phyloP scores from a whole-genome alignment of 1,140 invertebrate species.

The Phortica variegata region DNA sequence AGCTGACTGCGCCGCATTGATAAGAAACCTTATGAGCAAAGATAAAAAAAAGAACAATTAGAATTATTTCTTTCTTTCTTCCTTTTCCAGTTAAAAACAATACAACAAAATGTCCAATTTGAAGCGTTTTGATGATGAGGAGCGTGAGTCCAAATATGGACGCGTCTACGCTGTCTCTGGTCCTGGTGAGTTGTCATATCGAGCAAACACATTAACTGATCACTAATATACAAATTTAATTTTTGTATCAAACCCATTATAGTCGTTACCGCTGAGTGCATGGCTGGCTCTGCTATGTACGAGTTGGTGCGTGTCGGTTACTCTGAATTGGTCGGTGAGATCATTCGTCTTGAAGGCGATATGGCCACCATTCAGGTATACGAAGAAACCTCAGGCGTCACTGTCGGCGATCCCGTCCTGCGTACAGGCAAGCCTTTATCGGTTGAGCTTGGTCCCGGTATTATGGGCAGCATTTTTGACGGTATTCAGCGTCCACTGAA shows the following conservation, averaged over 20 bases:
- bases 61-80: not conserved
- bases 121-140: conserved; percentile 78
- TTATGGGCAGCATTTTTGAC: conserved; percentile 99
- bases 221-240: not conserved
- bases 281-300: conserved; percentile 99
- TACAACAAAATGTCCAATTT: conserved; percentile 62
- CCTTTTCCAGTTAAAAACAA: conserved; percentile 32
- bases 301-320: conserved; percentile 99
- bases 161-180: conserved; percentile 97
- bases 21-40: not conserved
- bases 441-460: conserved; percentile 98
- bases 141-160: conserved; percentile 87
- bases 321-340: conserved; percentile 97
- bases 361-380: conserved; percentile 99
- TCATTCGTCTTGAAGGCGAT: conserved; percentile 98
- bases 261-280: conserved; percentile 98
- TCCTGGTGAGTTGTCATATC: conserved; percentile 73
- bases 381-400: conserved; percentile 99
- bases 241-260: conserved; percentile 15
- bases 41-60: conserved; percentile 2
- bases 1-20: conserved; percentile 24
- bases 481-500: conserved; percentile 98
- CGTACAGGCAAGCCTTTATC: conserved; percentile 93
- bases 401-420: conserved; percentile 97
- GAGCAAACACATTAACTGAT: not conserved